Evolutionary conservation across 2,113 vertebrate species (phyloP).

Genomic region (Barbus barbus): DNA sequence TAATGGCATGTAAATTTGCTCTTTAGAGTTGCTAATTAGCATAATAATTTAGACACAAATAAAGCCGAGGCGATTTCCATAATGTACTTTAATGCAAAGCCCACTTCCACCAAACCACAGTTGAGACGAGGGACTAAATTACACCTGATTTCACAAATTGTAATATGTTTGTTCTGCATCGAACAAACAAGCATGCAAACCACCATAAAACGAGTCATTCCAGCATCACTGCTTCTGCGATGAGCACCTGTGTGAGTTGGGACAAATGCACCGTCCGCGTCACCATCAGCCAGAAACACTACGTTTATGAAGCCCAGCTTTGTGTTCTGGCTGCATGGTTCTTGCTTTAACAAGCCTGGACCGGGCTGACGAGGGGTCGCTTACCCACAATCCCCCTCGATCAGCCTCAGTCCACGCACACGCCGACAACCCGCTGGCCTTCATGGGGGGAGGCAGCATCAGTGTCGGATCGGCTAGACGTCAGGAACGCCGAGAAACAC

Average conservation of each 20-base stretch:
- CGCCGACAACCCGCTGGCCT: constrained; percentile 66
- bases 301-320: background rate
- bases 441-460: constrained; percentile 73
- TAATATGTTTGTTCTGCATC: constrained; percentile 1
- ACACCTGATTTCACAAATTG: background rate
- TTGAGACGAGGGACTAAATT: constrained; percentile 47
- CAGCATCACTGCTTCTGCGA: constrained; percentile 47
- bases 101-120: constrained; percentile 44
- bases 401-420: constrained; percentile 55
- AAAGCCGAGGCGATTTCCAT: constrained; percentile 35
- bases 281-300: constrained; percentile 38
- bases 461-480: constrained; percentile 52
- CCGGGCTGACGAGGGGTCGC: constrained; percentile 29
- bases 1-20: constrained; percentile 7
- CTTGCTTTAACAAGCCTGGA: constrained; percentile 28
- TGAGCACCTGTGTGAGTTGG: constrained; percentile 78
- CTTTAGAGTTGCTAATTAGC: background rate
- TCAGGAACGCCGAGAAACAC: constrained; percentile 29
- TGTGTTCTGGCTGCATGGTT: background rate
- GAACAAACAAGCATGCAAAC: background rate
- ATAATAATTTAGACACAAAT: constrained; percentile 5
- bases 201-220: constrained; percentile 14
- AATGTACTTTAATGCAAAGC: constrained; percentile 13
- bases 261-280: constrained; percentile 67
- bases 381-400: constrained; percentile 46